Percentiles rank a stretch among this genome's conserved stretches.
phyloP scores from a whole-genome alignment of 2,113 vertebrate species.

The Cervus canadensis region DNA sequence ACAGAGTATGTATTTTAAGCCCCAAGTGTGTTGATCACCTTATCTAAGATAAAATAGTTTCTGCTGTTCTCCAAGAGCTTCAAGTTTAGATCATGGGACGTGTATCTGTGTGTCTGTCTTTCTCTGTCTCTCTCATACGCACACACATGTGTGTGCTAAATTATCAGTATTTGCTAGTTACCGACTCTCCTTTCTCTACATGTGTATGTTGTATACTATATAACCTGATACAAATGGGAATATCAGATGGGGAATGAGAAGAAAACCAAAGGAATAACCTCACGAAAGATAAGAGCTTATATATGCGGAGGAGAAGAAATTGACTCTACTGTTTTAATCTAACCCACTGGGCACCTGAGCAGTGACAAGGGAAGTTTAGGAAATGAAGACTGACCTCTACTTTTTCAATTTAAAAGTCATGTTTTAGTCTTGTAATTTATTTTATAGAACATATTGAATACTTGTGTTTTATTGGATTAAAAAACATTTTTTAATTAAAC shows the following conservation, averaged over 20 bases:
- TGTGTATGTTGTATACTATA: neutral
- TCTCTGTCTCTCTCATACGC: neutral
- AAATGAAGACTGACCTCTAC: neutral
- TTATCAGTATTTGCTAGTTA: conserved; percentile 32
- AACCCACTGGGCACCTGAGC: neutral
- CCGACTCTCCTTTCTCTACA: neutral
- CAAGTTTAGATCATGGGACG: neutral
- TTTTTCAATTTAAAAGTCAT: conserved; percentile 18
- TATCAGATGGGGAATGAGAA: neutral
- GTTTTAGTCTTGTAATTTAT: neutral
- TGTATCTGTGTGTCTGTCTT: neutral
- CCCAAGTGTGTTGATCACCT: neutral
- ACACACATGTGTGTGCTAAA: neutral
- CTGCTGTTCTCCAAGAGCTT: neutral
- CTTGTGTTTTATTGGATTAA: conserved; percentile 22
- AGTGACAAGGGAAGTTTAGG: neutral
- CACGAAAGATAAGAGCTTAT: neutral
- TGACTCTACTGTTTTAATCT: neutral
- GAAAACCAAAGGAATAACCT: neutral
- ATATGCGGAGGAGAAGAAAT: neutral
- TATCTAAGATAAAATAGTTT: neutral
- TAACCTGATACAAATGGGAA: neutral
- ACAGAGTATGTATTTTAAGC: conserved; percentile 84
- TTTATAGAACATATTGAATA: conserved; percentile 12
- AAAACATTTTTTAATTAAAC: conserved; percentile 9